Base-by-base conservation (phyloP, 2,797 vertebrate genomes). In the Enteromius unitaeniatus region DNA sequence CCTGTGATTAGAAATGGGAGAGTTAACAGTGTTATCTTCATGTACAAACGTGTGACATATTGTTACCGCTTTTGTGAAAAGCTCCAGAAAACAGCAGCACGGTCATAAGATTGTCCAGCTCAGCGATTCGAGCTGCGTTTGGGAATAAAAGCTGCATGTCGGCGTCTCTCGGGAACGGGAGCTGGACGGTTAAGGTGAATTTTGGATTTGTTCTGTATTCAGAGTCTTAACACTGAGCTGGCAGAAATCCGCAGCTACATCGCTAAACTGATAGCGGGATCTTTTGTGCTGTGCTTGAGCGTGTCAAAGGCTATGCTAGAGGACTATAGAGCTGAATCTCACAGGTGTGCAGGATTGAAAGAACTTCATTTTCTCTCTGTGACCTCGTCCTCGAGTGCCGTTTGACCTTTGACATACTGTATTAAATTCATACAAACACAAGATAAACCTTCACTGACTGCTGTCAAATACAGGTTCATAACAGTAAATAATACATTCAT, bases 121-220 rank as follows among this genome's bases (percentile, higher is more conserved):
- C 79, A 60, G 67, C 4, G 53, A 47, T 19, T 78, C 23, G 1
- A 14, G 23, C 74, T 58, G 49, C 15, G 14, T 60, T 70, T 28
- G 51, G 26, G 69, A 74, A 64, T 74, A 47, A 74, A 64, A 70
- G 37, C 23, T 7, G 53, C 23, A 72, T 31, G 67, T 60, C 15
- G 1, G 6, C 5, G 13, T 80, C 75, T 82, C 78, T 2, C 51
- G 82, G 85, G 87, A 79, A 42, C 34, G 1, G 3, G 28, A 40
- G 28, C 34, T 77, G 62, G 53, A 69, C 78, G 73, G 58, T 74
- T 60, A 65, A 87, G 75, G 83, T 84, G 60, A 82, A 83, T 74
- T 78, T 80, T 79, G 68, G 78, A 85, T 88, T 85, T 84, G 49
- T 78, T 82, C 40, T 79, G 76, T 37, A 53, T 58, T 77, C 78